Percentiles rank a stretch among this genome's conserved stretches.
These are phyloP conservation scores for Paracanthobrama guichenoti DNA, from an alignment of 2,113 vertebrate species.

Conservation along the genomic window DNA sequence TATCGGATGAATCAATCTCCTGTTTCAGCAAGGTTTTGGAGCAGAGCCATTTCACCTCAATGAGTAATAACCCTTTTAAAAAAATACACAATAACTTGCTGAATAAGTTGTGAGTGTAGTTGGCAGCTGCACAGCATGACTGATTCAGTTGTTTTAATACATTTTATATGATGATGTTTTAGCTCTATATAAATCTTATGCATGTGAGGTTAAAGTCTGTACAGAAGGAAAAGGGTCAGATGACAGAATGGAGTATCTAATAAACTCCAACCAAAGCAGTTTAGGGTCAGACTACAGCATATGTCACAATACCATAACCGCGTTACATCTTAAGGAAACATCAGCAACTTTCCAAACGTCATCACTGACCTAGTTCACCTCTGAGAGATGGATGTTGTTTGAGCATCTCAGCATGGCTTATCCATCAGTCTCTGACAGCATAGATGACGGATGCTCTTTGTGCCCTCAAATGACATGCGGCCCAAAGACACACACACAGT, in stretches of 20 bases:
- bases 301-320: constrained; percentile 5
- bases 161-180: background rate
- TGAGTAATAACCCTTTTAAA: background rate
- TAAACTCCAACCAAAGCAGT: background rate
- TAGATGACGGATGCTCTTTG: constrained; percentile 31
- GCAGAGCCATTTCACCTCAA: background rate
- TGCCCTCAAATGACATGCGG: constrained; percentile 23
- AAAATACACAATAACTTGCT: background rate
- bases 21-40: background rate
- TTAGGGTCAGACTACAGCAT: background rate
- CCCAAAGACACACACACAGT: background rate
- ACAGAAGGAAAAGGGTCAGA: too few relatives aligned
- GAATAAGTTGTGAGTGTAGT: background rate
- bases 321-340: constrained; percentile 3
- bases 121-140: background rate
- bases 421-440: constrained; percentile 31
- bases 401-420: constrained; percentile 33
- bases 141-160: background rate
- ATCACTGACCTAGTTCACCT: constrained; percentile 38
- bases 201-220: background rate
- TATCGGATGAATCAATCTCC: background rate
- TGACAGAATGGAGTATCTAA: too few relatives aligned
- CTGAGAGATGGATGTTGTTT: constrained; percentile 28
- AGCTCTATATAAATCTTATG: background rate
- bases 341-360: constrained; percentile 30